phyloP scores from a whole-genome alignment of 2,113 vertebrate species.

The zebrafish (Danio rerio) region DNA sequence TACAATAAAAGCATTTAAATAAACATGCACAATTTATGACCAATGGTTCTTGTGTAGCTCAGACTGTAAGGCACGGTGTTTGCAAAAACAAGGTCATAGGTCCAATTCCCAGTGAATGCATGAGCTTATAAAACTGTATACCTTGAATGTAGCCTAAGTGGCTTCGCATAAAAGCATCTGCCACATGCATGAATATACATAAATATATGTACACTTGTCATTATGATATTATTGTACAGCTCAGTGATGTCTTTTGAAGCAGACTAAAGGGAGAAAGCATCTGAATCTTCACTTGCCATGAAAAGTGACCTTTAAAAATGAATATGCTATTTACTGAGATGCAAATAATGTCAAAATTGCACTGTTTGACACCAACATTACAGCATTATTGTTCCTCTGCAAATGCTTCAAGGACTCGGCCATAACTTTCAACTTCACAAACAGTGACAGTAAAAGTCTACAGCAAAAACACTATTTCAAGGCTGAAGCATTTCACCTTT shows the following conservation, averaged over 20 bases:
- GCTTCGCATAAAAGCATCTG: background rate
- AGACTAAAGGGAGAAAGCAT: background rate
- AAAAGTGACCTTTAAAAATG: constrained; percentile 48
- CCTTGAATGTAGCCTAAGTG: background rate
- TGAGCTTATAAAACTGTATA: background rate
- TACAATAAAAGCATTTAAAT: no score
- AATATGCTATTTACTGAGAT: constrained; percentile 35
- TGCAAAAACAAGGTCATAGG: background rate
- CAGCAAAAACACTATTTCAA: background rate
- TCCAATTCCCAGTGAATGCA: background rate
- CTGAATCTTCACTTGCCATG: background rate
- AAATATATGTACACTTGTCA: no score
- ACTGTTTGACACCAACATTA: background rate
- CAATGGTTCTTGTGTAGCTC: no score
- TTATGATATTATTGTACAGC: background rate
- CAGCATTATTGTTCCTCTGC: constrained; percentile 42
- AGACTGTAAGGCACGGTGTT: background rate
- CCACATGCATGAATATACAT: background rate
- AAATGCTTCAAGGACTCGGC: constrained; percentile 28
- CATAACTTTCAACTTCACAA: background rate
- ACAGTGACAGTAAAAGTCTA: background rate
- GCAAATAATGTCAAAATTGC: constrained; percentile 6
- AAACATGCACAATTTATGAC: no score
- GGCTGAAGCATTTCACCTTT: background rate
- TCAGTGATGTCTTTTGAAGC: background rate